Evolutionary conservation across 2,113 vertebrate genomes (phyloP), one percentile per base, ranked within the genome.

Genomic region (Varanus salvator): DNA sequence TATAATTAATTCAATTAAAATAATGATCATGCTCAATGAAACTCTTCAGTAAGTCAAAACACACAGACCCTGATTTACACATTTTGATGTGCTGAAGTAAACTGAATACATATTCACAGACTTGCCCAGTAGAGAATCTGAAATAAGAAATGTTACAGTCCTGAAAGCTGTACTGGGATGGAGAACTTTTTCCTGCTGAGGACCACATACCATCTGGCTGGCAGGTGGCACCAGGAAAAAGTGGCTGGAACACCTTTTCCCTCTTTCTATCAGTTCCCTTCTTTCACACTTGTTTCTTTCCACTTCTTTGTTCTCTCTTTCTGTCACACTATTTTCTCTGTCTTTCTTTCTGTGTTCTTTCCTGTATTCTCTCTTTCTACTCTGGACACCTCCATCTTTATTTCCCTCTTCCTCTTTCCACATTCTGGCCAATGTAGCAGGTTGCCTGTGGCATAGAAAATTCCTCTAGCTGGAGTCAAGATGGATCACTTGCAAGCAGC

Each of bases 21-120:
- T 84, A 92, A 27, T 91, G 38, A 88, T 86, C 64, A 86, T 68
- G 12, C 75, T 75, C 3, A 91, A 0, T 19, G 19, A n/a, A 21
- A 50, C 34, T 68, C 75, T n/a, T 89, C 54, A 81, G 87, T 87
- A 82, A 0, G 0, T 0, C 50, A 48, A 48, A 85, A 38, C 44
- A 48, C 75, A 77, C 76, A 27, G 76, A 25, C 9, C 23, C 76
- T 77, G 6, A 77, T 44, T 8, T 31, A 72, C 29, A 11, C 2
- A n/a, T 72, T 25, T 17, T 27, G 44, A 48, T 48, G 44, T 48
- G 38, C 21, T 8, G 25, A 21, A 23, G 76, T 8, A 77, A 77
- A 8, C 76, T 27, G 76, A 77, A 77, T 77, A 8, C 8, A 77
- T 77, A 21, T 12, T 54, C 54, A 54, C 54, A 54, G 7, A 4